These are phyloP conservation scores for Tinea pellionella DNA, from an alignment of 2,888 invertebrate species.

Conservation along the genomic window DNA sequence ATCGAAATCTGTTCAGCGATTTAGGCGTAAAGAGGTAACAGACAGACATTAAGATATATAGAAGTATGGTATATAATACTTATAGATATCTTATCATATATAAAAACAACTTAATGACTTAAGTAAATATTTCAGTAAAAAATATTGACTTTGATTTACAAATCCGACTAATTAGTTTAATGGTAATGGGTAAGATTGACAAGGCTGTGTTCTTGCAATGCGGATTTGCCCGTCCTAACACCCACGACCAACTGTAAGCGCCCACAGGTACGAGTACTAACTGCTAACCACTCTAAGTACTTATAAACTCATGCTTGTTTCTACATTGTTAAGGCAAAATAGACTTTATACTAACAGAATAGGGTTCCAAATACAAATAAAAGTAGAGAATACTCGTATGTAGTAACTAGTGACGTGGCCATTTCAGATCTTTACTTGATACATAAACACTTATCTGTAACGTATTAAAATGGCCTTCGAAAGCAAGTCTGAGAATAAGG, in stretches of 20 bases:
- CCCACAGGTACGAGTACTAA: conserved; percentile 24
- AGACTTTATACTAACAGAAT: too few relatives aligned
- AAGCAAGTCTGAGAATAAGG: neutral
- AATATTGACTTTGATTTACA: too few relatives aligned
- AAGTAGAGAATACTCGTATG: too few relatives aligned
- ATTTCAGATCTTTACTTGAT: neutral
- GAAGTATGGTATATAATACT: too few relatives aligned
- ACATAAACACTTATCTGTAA: neutral
- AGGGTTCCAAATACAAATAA: too few relatives aligned
- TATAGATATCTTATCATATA: too few relatives aligned
- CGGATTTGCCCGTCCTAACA: conserved; percentile 45
- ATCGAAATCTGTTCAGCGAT: too few relatives aligned
- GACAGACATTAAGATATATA: too few relatives aligned
- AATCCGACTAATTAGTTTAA: neutral
- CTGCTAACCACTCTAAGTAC: neutral
- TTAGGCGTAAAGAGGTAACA: too few relatives aligned
- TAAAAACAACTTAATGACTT: too few relatives aligned
- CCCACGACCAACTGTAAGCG: conserved; percentile 17
- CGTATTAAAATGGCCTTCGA: conserved; percentile 1
- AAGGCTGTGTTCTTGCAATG: conserved; percentile 47
- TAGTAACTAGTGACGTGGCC: neutral
- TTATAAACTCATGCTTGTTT: neutral
- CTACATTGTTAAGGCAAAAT: too few relatives aligned
- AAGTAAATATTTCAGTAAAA: too few relatives aligned
- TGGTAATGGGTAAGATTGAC: conserved; percentile 20